These are phyloP conservation scores for Iguana delicatissima DNA, from an alignment of 2,797 vertebrate species.

Conservation along the genomic window DNA sequence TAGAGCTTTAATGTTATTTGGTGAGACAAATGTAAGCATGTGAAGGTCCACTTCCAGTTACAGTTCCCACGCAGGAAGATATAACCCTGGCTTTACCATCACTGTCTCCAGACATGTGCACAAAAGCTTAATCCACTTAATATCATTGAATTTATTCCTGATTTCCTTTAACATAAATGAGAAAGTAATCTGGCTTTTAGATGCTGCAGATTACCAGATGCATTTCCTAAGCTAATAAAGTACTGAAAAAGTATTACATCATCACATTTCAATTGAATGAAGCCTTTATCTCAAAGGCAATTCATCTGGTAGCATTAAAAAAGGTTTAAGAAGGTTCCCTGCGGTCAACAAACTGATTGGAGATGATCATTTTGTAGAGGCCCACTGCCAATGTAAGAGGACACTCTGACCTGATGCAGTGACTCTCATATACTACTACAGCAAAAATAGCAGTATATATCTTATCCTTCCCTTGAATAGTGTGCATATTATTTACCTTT, in stretches of 20 bases:
- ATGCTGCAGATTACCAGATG: constrained; percentile 12
- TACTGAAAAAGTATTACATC: constrained; percentile 5
- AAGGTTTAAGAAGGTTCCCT: not conserved
- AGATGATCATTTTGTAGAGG: not conserved
- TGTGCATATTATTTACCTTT: not conserved
- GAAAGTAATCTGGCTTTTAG: constrained; percentile 21
- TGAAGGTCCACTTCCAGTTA: not conserved
- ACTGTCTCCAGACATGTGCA: not conserved
- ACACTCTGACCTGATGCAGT: not conserved
- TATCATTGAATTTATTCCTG: constrained; percentile 9
- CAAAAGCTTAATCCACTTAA: not conserved
- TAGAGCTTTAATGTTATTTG: not conserved
- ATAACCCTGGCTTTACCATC: not conserved
- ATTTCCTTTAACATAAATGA: constrained; percentile 9
- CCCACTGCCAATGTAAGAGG: not conserved
- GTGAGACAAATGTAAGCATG: not conserved
- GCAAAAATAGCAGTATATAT: not conserved
- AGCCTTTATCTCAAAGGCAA: constrained; percentile 14
- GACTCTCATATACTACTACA: not conserved
- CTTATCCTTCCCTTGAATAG: not conserved
- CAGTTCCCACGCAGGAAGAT: not conserved
- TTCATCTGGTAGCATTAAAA: constrained; percentile 13
- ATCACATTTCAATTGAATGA: constrained; percentile 9
- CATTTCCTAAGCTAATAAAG: constrained; percentile 22
- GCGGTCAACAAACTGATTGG: not conserved